Percentiles rank a stretch among this genome's conserved stretches.
phyloP scores from a whole-genome alignment of 1,140 invertebrate species.

The Drosophila trapezifrons region DNA sequence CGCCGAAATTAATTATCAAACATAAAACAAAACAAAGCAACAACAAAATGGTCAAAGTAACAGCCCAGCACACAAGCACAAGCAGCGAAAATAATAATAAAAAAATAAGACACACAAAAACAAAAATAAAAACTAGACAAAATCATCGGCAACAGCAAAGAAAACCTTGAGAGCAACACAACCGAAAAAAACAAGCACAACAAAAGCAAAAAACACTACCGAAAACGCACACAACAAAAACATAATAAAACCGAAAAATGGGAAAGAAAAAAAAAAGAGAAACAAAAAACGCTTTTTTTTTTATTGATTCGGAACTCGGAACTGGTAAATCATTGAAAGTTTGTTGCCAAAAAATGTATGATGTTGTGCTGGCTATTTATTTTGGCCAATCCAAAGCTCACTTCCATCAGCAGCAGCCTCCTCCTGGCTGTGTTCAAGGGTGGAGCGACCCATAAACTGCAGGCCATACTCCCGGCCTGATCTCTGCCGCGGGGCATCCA shows the following conservation, averaged over 20 bases:
- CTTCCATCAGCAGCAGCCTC: not conserved
- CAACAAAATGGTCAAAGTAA: conserved; percentile 18
- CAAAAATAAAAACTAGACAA: conserved; percentile 1
- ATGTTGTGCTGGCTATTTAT: conserved; percentile 16
- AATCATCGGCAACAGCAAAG: conserved; percentile 30
- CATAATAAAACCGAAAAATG: conserved; percentile 49
- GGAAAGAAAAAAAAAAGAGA: conserved; percentile 47
- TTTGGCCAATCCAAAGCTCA: conserved; percentile 17
- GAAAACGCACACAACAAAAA: conserved; percentile 4
- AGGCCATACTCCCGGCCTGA: conserved; percentile 13
- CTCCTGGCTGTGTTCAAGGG: conserved; percentile 33
- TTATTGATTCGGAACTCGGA: conserved; percentile 55
- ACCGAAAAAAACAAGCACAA: conserved; percentile 20
- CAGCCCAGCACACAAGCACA: conserved; percentile 10
- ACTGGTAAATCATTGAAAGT: conserved; percentile 45
- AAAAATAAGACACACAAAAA: conserved; percentile 8
- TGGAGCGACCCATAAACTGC: conserved; percentile 8
- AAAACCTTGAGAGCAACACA: conserved; percentile 53
- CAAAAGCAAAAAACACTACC: conserved; percentile 14
- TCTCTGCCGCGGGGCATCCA: not conserved
- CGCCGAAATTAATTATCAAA: conserved; percentile 48
- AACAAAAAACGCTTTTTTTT: conserved; percentile 36
- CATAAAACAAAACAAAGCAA: conserved; percentile 24
- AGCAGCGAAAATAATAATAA: conserved; percentile 37
- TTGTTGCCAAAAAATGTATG: conserved; percentile 34